Base-by-base conservation (phyloP, 1,140 invertebrate species). In the Caerostris extrusa region DNA sequence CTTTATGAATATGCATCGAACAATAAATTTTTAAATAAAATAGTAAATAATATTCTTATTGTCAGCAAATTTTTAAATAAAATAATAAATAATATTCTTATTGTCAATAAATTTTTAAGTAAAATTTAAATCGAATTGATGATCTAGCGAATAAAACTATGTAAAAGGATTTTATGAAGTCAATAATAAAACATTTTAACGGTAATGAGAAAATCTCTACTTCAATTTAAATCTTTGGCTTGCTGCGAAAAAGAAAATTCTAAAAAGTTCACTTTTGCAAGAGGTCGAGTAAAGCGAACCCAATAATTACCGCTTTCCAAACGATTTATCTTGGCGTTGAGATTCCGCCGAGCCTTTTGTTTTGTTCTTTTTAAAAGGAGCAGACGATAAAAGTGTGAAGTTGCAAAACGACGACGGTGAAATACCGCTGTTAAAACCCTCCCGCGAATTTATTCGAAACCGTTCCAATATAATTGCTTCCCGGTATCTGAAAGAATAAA, bases 231-330 rank as follows among this genome's bases (percentile, higher is more conserved):
- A 69, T 69, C 64, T 56, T 60, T 55, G 5, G 57, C 77, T 81
- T 92, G 17, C 19, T 50, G 50, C 12, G 8, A 12, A 58, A 56
- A 85, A 10, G 81, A 69, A 34, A 50, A 56, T 60, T 50, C 85
- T 77, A 56, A 57, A 77, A 90, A 71, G 82, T 89, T 71, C 53
- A 64, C 89, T 90, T 90, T 81, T 56, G 58, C 12, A 83, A 89
- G 89, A 50, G 69, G 69, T 81, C 69, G 69, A 69, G 61, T 50
- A 77, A 90, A 71, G 89, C 34, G 69, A 90, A 57, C 56, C 64
- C 56, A 81, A 90, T 90, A 90, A 90, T 90, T 90, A 90, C 89
- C 89, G 50, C 69, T 90, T 90, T 81, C 89, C 89, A 58, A 90
- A 90, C 89, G 89, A 90, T 90, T 90, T 90, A 90, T 90, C 67